These are phyloP conservation scores for Neotoma lepida DNA, from an alignment of 2,113 vertebrate species.

Conservation along the genomic window DNA sequence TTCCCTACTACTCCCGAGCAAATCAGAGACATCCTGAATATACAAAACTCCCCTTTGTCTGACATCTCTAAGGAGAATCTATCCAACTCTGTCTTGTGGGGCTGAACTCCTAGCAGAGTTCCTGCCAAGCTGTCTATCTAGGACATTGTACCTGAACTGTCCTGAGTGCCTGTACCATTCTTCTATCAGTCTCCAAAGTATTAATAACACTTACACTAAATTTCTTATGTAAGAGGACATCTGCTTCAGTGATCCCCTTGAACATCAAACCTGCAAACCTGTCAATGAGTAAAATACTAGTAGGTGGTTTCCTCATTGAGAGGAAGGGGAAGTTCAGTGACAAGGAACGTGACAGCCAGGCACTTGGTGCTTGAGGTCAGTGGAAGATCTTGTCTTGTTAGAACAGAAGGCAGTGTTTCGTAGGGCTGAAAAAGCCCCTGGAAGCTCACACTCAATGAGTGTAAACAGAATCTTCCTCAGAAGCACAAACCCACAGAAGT, in stretches of 20 bases:
- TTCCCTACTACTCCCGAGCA: not conserved
- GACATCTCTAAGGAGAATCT: not conserved
- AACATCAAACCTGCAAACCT: not conserved
- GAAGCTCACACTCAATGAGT: not conserved
- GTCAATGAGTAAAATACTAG: not conserved
- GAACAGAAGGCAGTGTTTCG: not conserved
- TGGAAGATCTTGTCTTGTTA: not conserved
- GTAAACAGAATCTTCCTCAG: not conserved
- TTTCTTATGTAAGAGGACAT: not conserved
- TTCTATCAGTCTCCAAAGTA: not conserved
- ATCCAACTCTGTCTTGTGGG: not conserved
- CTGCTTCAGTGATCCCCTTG: not conserved
- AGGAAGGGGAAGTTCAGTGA: not conserved
- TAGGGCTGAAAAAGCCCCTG: not conserved
- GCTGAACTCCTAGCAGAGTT: not conserved
- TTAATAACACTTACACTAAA: not conserved
- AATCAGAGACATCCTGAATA: not conserved
- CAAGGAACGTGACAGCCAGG: not conserved
- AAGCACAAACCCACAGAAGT: accelerated
- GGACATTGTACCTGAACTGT: not conserved
- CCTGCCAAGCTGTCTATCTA: not conserved
- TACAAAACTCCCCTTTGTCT: too few relatives aligned
- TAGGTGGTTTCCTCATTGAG: not conserved
- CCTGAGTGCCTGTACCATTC: not conserved
- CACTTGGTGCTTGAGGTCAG: not conserved